These are phyloP conservation scores for Pollenia angustigena DNA, from an alignment of 2,888 invertebrate species.

Conservation along the genomic window DNA sequence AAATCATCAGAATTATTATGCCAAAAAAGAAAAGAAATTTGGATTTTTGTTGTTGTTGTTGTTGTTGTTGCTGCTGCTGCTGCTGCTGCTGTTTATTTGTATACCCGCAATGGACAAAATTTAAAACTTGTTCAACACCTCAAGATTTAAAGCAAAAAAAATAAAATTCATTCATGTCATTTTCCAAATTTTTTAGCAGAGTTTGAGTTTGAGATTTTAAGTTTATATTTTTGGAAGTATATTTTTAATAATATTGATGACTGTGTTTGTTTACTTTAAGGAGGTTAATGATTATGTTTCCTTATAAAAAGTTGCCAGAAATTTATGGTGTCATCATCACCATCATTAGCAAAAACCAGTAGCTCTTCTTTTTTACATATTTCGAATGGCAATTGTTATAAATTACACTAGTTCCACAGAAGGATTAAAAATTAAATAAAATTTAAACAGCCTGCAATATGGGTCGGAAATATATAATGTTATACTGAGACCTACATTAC, in stretches of 20 bases:
- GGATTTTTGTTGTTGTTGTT: constrained; percentile 1
- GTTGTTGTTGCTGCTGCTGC: not conserved
- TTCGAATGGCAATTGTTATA: constrained; percentile 49
- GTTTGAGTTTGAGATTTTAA: not conserved
- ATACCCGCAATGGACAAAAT: constrained; percentile 60
- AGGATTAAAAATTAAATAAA: not conserved
- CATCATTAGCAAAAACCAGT: constrained; percentile 18
- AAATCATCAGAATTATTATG: constrained; percentile 48
- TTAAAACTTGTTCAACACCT: constrained; percentile 54
- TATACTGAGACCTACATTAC: too few relatives aligned
- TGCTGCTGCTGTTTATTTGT: constrained; percentile 4
- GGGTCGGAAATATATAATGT: too few relatives aligned
- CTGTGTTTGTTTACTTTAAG: constrained; percentile 15
- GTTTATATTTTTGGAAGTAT: not conserved
- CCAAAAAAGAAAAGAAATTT: constrained; percentile 75
- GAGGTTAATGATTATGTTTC: constrained; percentile 49
- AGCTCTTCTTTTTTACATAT: constrained; percentile 19
- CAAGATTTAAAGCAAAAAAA: constrained; percentile 38
- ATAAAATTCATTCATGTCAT: constrained; percentile 36
- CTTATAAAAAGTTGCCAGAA: constrained; percentile 47
- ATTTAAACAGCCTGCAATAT: not conserved
- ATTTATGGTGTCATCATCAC: constrained; percentile 44
- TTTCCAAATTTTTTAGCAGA: not conserved
- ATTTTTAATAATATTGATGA: not conserved
- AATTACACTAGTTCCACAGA: constrained; percentile 26